Base-by-base conservation (phyloP, 2,888 invertebrate genomes). In the Eupelmus urozonus region DNA sequence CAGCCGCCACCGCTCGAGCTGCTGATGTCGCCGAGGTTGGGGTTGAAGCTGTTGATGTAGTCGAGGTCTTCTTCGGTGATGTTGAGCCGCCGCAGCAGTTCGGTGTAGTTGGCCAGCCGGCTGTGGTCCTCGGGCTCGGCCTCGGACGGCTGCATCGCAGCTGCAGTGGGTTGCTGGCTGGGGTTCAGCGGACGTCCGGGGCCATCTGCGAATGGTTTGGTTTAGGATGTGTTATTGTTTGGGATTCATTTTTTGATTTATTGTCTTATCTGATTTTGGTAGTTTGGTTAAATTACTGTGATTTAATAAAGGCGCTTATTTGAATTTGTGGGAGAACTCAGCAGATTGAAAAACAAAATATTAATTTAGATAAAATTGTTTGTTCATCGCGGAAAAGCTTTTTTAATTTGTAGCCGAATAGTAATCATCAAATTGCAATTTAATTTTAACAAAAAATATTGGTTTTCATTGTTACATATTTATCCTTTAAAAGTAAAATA, bases 11-110 rank as follows among this genome's bases (percentile, higher is more conserved):
- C 49, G 34, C 40, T 42, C 7, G 34, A 49, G 7, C 18, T 45
- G 18, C 18, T 5, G n/a, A n/a, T n/a, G n/a, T n/a, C n/a, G n/a
- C n/a, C n/a, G 18, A 2, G 11, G 18, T 16, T 18, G 18, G 49
- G 80, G 81, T 1, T 70, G 77, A 83, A 85, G 45, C 80, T 86
- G 74, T 82, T 84, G 76, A 85, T 80, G 78, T 86, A 87, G 20
- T 86, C 85, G 4, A 87, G 60, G 63, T 88, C 87, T 40, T 88
- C 88, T 71, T 83, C 83, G 59, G 87, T 88, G 71, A 88, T 84
- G 80, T 88, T 88, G 9, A 83, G 27, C 16, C 73, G 80, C 3
- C 80, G 82, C 7, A 87, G 62, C 42, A 78, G 53, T 63, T 78
- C 78, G 27, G 69, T 74, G 57, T 67, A 71, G 20, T 77, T 76